A percentile compares a stretch with the other conserved stretches of the same genome.
These are phyloP conservation scores for Drosophila greeni DNA, from an alignment of 2,888 invertebrate species.

Conservation along the genomic window DNA sequence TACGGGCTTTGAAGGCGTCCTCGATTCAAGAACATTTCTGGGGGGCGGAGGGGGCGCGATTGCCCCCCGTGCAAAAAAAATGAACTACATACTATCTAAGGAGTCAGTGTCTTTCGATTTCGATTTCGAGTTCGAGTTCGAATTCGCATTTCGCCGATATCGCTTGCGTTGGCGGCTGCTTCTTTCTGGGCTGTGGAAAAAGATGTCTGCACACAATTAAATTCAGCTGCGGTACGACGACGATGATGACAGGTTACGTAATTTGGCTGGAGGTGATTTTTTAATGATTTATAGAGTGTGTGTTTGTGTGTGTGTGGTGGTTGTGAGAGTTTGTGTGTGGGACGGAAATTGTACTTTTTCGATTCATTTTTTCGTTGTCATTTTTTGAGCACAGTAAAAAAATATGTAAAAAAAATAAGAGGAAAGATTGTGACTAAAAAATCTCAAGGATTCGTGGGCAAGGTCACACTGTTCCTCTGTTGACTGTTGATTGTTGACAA, in stretches of 20 bases:
- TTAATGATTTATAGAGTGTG: slow-evolving; percentile 15
- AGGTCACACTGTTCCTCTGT: slow-evolving; percentile 19
- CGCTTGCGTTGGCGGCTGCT: slow-evolving; percentile 47
- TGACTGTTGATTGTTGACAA: slow-evolving; percentile 41
- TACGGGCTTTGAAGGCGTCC: slow-evolving; percentile 67
- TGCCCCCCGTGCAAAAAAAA: slow-evolving; percentile 43
- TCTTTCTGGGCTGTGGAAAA: slow-evolving; percentile 63
- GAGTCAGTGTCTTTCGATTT: slow-evolving; percentile 41
- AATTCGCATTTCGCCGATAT: slow-evolving; percentile 30
- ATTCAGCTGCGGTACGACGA: slow-evolving; percentile 43
- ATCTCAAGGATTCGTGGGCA: slow-evolving; percentile 14
- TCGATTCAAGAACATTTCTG: slow-evolving; percentile 64
- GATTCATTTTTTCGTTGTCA: neutral
- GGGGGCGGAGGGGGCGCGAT: slow-evolving; percentile 35
- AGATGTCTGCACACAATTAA: slow-evolving; percentile 70
- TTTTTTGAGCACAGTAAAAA: slow-evolving; percentile 8
- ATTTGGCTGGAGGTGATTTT: slow-evolving; percentile 26
- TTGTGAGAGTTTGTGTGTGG: slow-evolving; percentile 1
- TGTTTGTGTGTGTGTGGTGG: slow-evolving; percentile 9
- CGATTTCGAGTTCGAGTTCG: slow-evolving; percentile 33
- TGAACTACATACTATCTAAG: slow-evolving; percentile 58
- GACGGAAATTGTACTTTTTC: neutral
- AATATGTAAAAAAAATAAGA: slow-evolving; percentile 10
- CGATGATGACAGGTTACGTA: slow-evolving; percentile 29
- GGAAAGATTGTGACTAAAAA: slow-evolving; percentile 1